Evolutionary conservation across 2,888 invertebrate species (phyloP).

Genomic region (Polietes domitor): DNA sequence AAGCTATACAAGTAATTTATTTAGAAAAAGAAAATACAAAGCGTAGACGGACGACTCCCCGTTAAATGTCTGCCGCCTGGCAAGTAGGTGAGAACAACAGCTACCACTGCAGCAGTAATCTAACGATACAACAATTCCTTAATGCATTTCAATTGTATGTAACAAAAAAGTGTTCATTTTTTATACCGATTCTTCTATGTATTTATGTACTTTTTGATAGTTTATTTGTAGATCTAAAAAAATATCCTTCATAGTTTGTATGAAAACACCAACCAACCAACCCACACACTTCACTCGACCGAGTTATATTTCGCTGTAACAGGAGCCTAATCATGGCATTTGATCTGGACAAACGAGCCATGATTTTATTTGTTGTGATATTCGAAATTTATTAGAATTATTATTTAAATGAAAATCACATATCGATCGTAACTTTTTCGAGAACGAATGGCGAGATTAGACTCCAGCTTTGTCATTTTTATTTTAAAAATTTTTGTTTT

Average conservation of each 20-base stretch:
- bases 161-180: conserved; percentile 44
- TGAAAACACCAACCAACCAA: neutral
- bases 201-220: neutral
- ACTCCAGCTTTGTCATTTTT: no score
- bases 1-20: conserved; percentile 36
- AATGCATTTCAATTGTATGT: conserved; percentile 48
- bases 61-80: neutral
- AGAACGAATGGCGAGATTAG: no score
- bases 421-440: no score
- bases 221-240: neutral
- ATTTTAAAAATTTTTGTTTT: neutral
- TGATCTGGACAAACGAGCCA: no score
- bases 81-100: neutral
- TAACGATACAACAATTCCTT: conserved; percentile 35
- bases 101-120: neutral
- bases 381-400: no score
- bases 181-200: neutral
- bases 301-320: no score
- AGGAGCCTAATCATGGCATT: no score
- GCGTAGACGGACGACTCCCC: neutral
- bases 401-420: no score
- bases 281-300: no score
- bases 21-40: conserved; percentile 30
- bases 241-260: neutral
- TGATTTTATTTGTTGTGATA: no score